phyloP scores from a whole-genome alignment of 2,888 invertebrate genomes.

The Teinopalpus imperialis region DNA sequence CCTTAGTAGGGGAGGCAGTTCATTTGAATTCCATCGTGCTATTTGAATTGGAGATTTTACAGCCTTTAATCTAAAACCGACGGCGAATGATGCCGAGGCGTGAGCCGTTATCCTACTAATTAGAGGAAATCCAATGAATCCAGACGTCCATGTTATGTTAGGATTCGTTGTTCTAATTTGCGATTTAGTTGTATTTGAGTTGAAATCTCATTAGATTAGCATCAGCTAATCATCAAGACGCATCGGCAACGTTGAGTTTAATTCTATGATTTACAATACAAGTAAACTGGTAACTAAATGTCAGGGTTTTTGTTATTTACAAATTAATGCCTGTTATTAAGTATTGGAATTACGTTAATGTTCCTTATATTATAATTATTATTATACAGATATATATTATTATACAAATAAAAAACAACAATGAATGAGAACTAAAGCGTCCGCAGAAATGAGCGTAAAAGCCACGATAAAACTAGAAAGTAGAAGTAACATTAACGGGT shows the following conservation, averaged over 20 bases:
- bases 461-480: no score
- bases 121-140: conserved; percentile 48
- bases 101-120: conserved; percentile 63
- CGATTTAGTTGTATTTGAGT: conserved; percentile 12
- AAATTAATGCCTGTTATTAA: no score
- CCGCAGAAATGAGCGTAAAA: no score
- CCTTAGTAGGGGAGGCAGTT: conserved; percentile 46
- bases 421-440: no score
- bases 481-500: no score
- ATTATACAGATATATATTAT: no score
- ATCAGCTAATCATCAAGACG: no score
- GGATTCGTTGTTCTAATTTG: conserved; percentile 20
- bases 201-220: conserved; percentile 14
- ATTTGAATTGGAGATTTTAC: conserved; percentile 78
- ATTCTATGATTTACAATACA: conserved; percentile 8
- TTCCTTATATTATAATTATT: no score
- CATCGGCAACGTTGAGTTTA: conserved; percentile 2
- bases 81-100: conserved; percentile 50
- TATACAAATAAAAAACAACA: no score
- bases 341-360: no score
- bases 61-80: conserved; percentile 71
- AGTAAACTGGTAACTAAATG: no score
- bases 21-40: conserved; percentile 64
- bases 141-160: conserved; percentile 30
- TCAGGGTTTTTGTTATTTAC: no score